Evolutionary conservation across 2,888 invertebrate species (phyloP), one percentile per base, ranked within the genome.

Genomic region (Belgica antarctica): DNA sequence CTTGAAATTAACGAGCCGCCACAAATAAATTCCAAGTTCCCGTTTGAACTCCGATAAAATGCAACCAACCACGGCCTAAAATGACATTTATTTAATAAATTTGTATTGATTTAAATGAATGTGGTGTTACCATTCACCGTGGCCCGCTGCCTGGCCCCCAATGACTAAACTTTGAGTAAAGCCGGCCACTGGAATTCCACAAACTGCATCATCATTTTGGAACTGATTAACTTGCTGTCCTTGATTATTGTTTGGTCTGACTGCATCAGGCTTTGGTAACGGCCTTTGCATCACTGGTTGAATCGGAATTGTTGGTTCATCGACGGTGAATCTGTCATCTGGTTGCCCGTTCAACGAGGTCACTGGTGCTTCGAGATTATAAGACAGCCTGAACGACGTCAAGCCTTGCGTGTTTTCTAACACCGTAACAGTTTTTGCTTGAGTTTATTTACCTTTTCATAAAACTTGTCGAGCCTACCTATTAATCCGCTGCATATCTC

Each of bases 1-100:
- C 10, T 47, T 15, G 17, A 47, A 15, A 34, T 34, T 12, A 34
- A 34, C 34, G 34, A 34, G 12, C 34, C 69, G 15, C 69, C 69
- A 59, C 69, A 69, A 25, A 69, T 69, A 22, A 69, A 69, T 34
- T 69, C 17, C n/a, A 59, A 24, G 28, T 66, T 52, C 28, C 66
- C 66, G 12, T 15, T 28, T 1, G 31, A 5, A n/a, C 36, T 59
- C 22, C 27, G 34, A 25, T 69, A 69, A 27, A 69, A 69, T 52
- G 69, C 69, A 31, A 69, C 22, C 12, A 69, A 24, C 69, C 69
- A 27, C 22, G 22, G 25, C 28, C n/a, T 36, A 8, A 24, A 24
- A 52, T 3, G 2, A 2, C 19, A 62, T 15, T 2, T 24, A 10
- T 12, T 22, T 24, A 19, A n/a, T n/a, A n/a, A n/a, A n/a, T n/a